These are phyloP conservation scores for Atherinosoma microstoma DNA, from an alignment of 2,797 vertebrate species.

Conservation along the genomic window DNA sequence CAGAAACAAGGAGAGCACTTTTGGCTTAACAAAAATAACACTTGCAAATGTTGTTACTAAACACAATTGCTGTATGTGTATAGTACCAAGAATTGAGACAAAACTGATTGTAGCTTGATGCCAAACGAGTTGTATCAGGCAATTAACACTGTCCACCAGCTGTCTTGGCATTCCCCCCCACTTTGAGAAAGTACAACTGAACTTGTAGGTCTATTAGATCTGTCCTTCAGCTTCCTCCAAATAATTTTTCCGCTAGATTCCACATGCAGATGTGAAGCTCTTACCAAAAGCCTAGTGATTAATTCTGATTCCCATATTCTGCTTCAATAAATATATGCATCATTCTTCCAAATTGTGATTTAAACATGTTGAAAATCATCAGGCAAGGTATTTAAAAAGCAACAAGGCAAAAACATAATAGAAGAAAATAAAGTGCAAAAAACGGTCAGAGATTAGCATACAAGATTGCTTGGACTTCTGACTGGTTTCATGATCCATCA, in stretches of 20 bases:
- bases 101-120: slow-evolving; percentile 27
- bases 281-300: slow-evolving; percentile 12
- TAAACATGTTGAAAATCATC: slow-evolving; percentile 39
- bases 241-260: slow-evolving; percentile 37
- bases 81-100: slow-evolving; percentile 21
- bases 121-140: slow-evolving; percentile 18
- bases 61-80: slow-evolving; percentile 28
- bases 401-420: slow-evolving; percentile 49
- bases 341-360: slow-evolving; percentile 31
- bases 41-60: slow-evolving; percentile 44
- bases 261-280: slow-evolving; percentile 26
- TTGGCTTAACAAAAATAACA: slow-evolving; percentile 55
- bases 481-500: slow-evolving; percentile 17
- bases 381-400: slow-evolving; percentile 51
- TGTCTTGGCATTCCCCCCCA: slow-evolving; percentile 5
- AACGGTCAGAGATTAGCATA: slow-evolving; percentile 23
- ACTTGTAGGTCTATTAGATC: slow-evolving; percentile 24
- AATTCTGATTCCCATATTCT: slow-evolving; percentile 42
- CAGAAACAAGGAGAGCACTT: slow-evolving; percentile 73
- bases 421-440: slow-evolving; percentile 53
- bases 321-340: slow-evolving; percentile 67
- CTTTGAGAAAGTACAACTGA: slow-evolving; percentile 28
- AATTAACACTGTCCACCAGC: slow-evolving; percentile 9
- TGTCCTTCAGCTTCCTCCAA: slow-evolving; percentile 30
- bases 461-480: slow-evolving; percentile 22